Evolutionary conservation across 2,888 invertebrate species (phyloP).

Genomic region (Lepidocyrtoides sp.): DNA sequence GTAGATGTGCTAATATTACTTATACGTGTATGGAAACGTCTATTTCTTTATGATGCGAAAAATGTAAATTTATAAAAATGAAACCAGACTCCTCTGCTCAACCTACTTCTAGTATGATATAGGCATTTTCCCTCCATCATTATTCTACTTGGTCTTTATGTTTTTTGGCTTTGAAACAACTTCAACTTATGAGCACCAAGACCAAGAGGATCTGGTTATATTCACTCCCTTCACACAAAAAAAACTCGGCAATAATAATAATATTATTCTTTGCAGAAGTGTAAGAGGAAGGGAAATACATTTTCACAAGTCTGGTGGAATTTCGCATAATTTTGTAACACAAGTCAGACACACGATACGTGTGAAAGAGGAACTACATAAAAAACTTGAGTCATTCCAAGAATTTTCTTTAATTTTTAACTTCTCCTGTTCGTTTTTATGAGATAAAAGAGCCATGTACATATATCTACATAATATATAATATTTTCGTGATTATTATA

Average conservation of each 20-base stretch:
- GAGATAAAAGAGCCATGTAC: not conserved
- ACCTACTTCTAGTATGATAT: not conserved
- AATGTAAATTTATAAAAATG: not conserved
- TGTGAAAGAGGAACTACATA: constrained; percentile 2
- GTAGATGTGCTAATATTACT: not conserved
- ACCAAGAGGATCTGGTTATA: constrained; percentile 7
- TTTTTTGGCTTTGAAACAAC: not conserved
- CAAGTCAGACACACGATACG: constrained; percentile 18
- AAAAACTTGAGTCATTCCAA: constrained; percentile 40
- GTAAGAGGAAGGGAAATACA: not conserved
- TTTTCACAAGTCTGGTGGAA: not conserved
- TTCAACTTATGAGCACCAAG: too few relatives aligned
- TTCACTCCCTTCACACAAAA: not conserved
- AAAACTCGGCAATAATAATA: not conserved
- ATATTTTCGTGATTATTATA: not conserved
- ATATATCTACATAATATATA: not conserved
- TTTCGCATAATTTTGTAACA: constrained; percentile 14
- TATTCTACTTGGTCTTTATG: not conserved
- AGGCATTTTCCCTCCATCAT: not conserved
- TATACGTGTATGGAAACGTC: not conserved
- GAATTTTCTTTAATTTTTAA: constrained; percentile 65
- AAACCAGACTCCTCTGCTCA: not conserved
- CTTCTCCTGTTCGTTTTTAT: not conserved
- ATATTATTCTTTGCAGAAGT: constrained; percentile 33
- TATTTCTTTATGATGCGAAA: constrained; percentile 11